Conservation (phyloP, 2,888 invertebrate genomes). For the Apodemia mormo region DNA sequence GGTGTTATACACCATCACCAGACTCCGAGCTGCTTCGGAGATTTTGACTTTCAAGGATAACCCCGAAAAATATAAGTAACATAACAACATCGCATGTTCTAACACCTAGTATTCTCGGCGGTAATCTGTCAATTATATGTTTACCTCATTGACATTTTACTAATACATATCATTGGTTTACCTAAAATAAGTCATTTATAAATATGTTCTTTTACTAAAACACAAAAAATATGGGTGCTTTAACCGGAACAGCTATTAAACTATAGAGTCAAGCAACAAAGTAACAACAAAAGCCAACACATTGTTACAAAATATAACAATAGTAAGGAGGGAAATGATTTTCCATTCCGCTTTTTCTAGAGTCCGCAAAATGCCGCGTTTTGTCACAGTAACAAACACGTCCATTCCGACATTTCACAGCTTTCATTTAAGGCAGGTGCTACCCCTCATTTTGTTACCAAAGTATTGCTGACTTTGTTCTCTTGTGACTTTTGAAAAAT, state of each 20-base stretch:
- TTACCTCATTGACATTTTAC: too few relatives aligned
- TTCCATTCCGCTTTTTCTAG: slow-evolving; percentile 55
- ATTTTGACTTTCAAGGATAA: too few relatives aligned
- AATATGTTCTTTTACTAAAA: too few relatives aligned
- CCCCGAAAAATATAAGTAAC: too few relatives aligned
- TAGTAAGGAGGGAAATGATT: slow-evolving; percentile 58
- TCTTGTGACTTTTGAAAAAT: slow-evolving; percentile 36
- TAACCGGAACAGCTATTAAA: slow-evolving; percentile 23
- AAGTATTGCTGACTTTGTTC: slow-evolving; percentile 38
- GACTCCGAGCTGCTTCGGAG: too few relatives aligned
- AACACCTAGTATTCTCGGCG: too few relatives aligned
- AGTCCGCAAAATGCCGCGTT: slow-evolving; percentile 40
- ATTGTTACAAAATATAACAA: slow-evolving; percentile 60
- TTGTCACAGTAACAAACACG: slow-evolving; percentile 41
- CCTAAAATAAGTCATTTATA: too few relatives aligned
- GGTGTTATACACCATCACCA: too few relatives aligned
- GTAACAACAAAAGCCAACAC: slow-evolving; percentile 60
- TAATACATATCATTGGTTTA: too few relatives aligned
- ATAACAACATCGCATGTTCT: too few relatives aligned
- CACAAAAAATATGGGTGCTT: not conserved
- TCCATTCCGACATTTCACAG: slow-evolving; percentile 40
- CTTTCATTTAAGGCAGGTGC: slow-evolving; percentile 43
- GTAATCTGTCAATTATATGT: too few relatives aligned
- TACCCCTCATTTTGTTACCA: slow-evolving; percentile 39
- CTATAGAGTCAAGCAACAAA: slow-evolving; percentile 61